phyloP scores from a whole-genome alignment of 2,113 vertebrate species.

The Colius striatus region DNA sequence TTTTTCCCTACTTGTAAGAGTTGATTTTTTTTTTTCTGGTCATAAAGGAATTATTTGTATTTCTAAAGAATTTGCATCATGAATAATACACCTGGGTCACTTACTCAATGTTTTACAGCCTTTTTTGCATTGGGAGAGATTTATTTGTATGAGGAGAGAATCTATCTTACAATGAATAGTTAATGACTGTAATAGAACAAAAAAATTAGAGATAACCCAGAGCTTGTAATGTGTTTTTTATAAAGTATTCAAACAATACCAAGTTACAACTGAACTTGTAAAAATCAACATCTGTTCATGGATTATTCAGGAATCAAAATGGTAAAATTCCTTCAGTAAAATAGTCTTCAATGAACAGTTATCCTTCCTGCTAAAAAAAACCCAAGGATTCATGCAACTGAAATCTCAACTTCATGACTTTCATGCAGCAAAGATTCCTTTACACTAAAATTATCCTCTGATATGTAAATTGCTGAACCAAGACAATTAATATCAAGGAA shows the following conservation, averaged over 20 bases:
- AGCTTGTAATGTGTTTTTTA: conserved; percentile 58
- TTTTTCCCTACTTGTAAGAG: background rate
- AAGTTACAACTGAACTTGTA: conserved; percentile 63
- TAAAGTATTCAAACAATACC: conserved; percentile 66
- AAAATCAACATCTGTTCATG: conserved; percentile 70
- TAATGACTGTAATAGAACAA: background rate
- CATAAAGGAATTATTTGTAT: background rate
- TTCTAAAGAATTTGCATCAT: background rate
- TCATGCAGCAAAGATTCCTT: conserved; percentile 35
- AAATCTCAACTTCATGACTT: conserved; percentile 50
- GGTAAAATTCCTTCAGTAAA: conserved; percentile 43
- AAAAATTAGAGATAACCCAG: conserved; percentile 50
- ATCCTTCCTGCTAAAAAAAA: conserved; percentile 12
- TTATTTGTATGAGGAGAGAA: background rate
- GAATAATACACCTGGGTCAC: conserved; percentile 12
- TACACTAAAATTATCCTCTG: conserved; percentile 38
- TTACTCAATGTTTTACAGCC: background rate
- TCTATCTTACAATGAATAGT: background rate
- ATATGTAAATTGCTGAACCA: conserved; percentile 27
- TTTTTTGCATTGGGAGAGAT: background rate
- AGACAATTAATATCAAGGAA: background rate
- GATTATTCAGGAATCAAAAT: conserved; percentile 67
- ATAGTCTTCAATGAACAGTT: conserved; percentile 14
- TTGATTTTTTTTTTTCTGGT: background rate
- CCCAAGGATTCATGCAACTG: background rate